These are phyloP conservation scores for Diarsia brunnea DNA, from an alignment of 2,888 invertebrate species.

Conservation along the genomic window DNA sequence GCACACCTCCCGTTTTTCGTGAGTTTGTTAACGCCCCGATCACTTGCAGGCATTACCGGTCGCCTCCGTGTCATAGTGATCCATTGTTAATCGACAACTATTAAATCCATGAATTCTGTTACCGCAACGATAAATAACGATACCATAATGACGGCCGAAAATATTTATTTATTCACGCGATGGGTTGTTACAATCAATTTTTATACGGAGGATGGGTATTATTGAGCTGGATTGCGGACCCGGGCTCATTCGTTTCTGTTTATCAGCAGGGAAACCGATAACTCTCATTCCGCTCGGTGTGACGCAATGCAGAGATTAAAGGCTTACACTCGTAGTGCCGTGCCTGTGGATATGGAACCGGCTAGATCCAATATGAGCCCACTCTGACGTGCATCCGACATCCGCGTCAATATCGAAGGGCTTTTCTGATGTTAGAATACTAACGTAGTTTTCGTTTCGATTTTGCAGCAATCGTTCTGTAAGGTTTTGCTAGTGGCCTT, in stretches of 20 bases:
- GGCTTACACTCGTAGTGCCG: slow-evolving; percentile 85
- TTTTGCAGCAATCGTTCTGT: slow-evolving; percentile 23
- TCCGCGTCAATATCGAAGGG: slow-evolving; percentile 76
- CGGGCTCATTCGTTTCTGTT: slow-evolving; percentile 87
- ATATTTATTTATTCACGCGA: slow-evolving; percentile 73
- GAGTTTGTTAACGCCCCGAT: slow-evolving; percentile 60
- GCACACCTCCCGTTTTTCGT: slow-evolving; percentile 54
- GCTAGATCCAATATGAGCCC: slow-evolving; percentile 84
- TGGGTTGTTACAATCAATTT: slow-evolving; percentile 83
- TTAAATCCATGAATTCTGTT: slow-evolving; percentile 81
- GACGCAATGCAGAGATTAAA: slow-evolving; percentile 90
- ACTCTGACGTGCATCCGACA: slow-evolving; percentile 78
- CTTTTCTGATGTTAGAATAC: slow-evolving; percentile 68
- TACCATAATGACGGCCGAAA: slow-evolving; percentile 74
- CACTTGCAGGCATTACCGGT: slow-evolving; percentile 58
- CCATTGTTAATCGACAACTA: slow-evolving; percentile 79
- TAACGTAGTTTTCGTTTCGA: slow-evolving; percentile 50
- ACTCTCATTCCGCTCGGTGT: slow-evolving; percentile 87
- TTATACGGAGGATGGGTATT: slow-evolving; percentile 83
- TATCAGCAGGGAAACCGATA: slow-evolving; percentile 88
- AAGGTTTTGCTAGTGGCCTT: slow-evolving; percentile 6
- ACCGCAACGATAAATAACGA: slow-evolving; percentile 81
- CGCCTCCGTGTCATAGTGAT: slow-evolving; percentile 64
- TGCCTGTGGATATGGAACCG: slow-evolving; percentile 79
- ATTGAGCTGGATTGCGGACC: slow-evolving; percentile 79